Percentiles rank a stretch among this genome's conserved stretches.
phyloP scores from a whole-genome alignment of 2,888 invertebrate genomes.

The Drosophila parthenogenetica region DNA sequence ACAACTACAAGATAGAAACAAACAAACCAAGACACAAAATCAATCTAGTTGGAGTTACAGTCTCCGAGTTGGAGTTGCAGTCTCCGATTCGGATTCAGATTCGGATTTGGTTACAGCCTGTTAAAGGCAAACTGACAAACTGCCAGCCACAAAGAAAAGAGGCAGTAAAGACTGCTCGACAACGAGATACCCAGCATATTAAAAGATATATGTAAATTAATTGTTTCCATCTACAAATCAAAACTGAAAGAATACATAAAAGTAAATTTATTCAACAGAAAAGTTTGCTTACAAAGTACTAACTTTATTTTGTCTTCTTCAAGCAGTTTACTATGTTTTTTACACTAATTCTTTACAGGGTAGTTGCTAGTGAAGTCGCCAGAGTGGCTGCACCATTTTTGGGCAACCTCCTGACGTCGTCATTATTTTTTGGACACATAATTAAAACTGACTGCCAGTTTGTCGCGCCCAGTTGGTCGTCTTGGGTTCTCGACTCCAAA shows the following conservation, averaged over 20 bases:
- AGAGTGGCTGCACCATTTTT: slow-evolving; percentile 64
- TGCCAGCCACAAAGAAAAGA: slow-evolving; percentile 25
- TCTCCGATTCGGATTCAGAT: slow-evolving; percentile 33
- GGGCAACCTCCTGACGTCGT: slow-evolving; percentile 71
- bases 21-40: slow-evolving; percentile 44
- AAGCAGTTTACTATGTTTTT: too few species aligned
- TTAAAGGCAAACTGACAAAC: slow-evolving; percentile 71
- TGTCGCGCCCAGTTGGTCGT: slow-evolving; percentile 73
- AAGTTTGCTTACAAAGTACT: too few species aligned
- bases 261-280: too few species aligned
- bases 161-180: neutral
- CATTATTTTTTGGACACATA: slow-evolving; percentile 80
- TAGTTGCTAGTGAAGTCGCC: slow-evolving; percentile 40
- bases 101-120: slow-evolving; percentile 50
- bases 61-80: slow-evolving; percentile 28
- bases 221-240: too few species aligned
- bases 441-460: slow-evolving; percentile 79
- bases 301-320: too few species aligned
- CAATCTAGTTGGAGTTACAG: slow-evolving; percentile 42
- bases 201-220: too few species aligned
- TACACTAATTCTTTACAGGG: neutral
- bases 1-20: slow-evolving; percentile 15
- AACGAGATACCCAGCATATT: neutral
- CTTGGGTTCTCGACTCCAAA: slow-evolving; percentile 51
- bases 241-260: too few species aligned